Conservation (phyloP, 2,888 invertebrate genomes). For the Conistra vaccinii region DNA sequence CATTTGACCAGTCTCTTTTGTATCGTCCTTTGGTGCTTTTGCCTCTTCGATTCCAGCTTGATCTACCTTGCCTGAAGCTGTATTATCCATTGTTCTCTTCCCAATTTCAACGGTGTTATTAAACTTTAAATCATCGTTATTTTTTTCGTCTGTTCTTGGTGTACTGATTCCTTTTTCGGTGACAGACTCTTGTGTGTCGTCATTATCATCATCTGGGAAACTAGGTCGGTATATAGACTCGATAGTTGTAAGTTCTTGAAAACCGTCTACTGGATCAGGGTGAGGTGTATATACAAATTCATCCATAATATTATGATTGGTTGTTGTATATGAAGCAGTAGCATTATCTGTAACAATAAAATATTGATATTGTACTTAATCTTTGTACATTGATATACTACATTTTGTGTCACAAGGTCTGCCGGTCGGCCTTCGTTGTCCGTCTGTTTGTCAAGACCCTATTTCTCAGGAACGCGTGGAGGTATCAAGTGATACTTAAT, state of each 20-base stretch:
- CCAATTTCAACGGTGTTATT: neutral
- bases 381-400: too few species aligned
- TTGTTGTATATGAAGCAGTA: neutral
- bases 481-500: too few species aligned
- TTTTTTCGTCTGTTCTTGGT: neutral
- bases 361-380: neutral
- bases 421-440: too few species aligned
- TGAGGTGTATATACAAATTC: too few species aligned
- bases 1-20: too few species aligned
- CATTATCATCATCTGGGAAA: constrained; percentile 10
- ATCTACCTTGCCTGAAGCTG: neutral
- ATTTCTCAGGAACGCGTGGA: too few species aligned
- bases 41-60: neutral
- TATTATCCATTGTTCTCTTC: neutral
- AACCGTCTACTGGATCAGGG: too few species aligned
- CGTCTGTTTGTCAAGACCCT: too few species aligned
- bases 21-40: neutral
- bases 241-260: neutral
- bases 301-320: too few species aligned
- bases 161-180: neutral
- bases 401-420: neutral
- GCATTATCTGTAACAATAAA: constrained; percentile 24
- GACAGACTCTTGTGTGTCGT: neutral
- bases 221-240: neutral
- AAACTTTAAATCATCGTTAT: too few species aligned